Evolutionary conservation across 2,797 vertebrate genomes (phyloP).

Genomic region (Sebastes paucispinis): DNA sequence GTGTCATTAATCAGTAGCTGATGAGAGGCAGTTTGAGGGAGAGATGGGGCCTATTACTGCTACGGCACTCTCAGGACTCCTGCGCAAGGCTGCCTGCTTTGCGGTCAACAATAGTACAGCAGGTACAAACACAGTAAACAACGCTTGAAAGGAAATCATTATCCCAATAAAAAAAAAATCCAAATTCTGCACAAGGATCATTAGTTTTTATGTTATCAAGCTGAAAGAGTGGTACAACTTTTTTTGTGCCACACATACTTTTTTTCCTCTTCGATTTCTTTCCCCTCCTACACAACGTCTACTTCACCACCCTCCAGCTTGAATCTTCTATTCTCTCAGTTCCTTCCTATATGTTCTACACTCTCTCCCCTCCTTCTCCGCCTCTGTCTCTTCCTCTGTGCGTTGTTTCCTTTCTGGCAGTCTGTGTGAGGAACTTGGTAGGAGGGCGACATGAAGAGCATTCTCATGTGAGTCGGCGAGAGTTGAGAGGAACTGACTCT

Average conservation of each 20-base stretch:
- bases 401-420: slow-evolving; percentile 52
- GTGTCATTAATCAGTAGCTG: slow-evolving; percentile 77
- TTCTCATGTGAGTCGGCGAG: slow-evolving; percentile 56
- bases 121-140: slow-evolving; percentile 63
- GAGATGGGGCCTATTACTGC: slow-evolving; percentile 69
- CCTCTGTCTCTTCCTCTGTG: slow-evolving; percentile 37
- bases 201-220: slow-evolving; percentile 29
- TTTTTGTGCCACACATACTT: slow-evolving; percentile 4
- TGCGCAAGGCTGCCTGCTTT: slow-evolving; percentile 42
- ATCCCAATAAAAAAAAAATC: neutral
- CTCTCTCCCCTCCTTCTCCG: slow-evolving; percentile 36
- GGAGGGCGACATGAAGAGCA: slow-evolving; percentile 64
- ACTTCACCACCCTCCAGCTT: slow-evolving; percentile 46
- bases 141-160: slow-evolving; percentile 51
- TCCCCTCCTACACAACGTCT: slow-evolving; percentile 37
- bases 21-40: slow-evolving; percentile 71
- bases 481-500: slow-evolving; percentile 56
- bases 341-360: slow-evolving; percentile 54
- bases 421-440: slow-evolving; percentile 59
- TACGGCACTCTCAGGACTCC: slow-evolving; percentile 61
- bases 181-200: slow-evolving; percentile 21
- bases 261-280: neutral
- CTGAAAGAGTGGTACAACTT: slow-evolving; percentile 24
- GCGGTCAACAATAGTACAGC: slow-evolving; percentile 54
- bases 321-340: slow-evolving; percentile 58